Evolutionary conservation across 2,797 vertebrate species (phyloP).

Genomic region (Buceros bicornis): DNA sequence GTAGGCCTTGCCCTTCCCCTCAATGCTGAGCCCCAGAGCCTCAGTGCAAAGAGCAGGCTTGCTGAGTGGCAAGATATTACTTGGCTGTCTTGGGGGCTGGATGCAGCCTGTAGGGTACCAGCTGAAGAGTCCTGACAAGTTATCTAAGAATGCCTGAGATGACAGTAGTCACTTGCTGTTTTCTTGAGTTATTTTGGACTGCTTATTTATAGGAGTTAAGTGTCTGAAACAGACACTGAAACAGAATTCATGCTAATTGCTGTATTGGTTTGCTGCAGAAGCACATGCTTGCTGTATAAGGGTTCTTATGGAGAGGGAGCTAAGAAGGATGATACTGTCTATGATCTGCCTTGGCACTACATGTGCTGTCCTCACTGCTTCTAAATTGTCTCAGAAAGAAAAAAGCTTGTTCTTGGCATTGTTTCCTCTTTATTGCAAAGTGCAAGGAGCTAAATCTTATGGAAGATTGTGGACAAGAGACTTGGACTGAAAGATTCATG

Average conservation of each 20-base stretch:
- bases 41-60: not conserved
- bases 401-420: constrained; percentile 66
- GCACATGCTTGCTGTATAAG: not conserved
- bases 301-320: not conserved
- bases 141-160: not conserved
- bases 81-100: not conserved
- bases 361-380: not conserved
- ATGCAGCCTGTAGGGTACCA: not conserved
- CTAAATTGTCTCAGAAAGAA: constrained; percentile 34
- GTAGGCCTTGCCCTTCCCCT: not conserved
- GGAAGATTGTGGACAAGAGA: not conserved
- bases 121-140: not conserved
- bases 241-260: not conserved
- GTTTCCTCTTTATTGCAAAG: not conserved
- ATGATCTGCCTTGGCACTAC: not conserved
- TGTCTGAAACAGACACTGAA: not conserved
- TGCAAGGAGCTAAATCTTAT: constrained; percentile 58
- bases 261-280: not conserved
- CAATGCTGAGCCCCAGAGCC: not conserved
- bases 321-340: not conserved
- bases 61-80: not conserved
- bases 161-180: not conserved
- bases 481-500: not conserved
- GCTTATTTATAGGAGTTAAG: not conserved
- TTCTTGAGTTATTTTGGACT: constrained; percentile 19